Conservation (phyloP, 2,113 vertebrate species). For the Mormyrus iriodes region DNA sequence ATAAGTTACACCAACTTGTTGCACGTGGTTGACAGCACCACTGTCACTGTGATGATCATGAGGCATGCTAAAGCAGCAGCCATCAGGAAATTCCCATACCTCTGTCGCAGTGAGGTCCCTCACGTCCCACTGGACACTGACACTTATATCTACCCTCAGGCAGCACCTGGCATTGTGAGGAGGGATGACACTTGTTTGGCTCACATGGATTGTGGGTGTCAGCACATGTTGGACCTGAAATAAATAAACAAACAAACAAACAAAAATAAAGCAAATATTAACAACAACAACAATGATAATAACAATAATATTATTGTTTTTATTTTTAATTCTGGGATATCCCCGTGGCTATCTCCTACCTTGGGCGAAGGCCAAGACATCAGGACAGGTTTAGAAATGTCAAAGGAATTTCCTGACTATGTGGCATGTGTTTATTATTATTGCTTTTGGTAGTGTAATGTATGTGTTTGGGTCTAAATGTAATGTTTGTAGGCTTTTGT, state of each 20-base stretch:
- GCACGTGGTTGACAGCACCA: not conserved
- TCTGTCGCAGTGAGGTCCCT: constrained; percentile 79
- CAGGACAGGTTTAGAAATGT: no score
- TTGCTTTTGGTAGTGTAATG: no score
- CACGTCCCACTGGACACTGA: constrained; percentile 83
- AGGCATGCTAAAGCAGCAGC: not conserved
- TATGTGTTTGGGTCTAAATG: no score
- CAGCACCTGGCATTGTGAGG: constrained; percentile 75
- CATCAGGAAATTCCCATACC: constrained; percentile 50
- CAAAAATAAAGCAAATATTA: not conserved
- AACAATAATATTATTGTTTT: no score
- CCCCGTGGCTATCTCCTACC: no score
- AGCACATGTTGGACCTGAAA: constrained; percentile 81
- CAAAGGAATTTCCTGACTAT: no score
- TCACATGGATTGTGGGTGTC: constrained; percentile 78
- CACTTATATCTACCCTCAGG: constrained; percentile 77
- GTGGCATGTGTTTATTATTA: no score
- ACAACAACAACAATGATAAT: no score
- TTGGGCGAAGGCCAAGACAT: no score
- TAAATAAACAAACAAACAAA: not conserved
- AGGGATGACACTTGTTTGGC: constrained; percentile 76
- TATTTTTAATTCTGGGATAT: no score
- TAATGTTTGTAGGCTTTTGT: no score
- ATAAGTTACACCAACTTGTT: not conserved
- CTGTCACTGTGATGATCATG: not conserved